These are phyloP conservation scores for Ips nitidus DNA, from an alignment of 1,140 invertebrate genomes.

Conservation along the genomic window DNA sequence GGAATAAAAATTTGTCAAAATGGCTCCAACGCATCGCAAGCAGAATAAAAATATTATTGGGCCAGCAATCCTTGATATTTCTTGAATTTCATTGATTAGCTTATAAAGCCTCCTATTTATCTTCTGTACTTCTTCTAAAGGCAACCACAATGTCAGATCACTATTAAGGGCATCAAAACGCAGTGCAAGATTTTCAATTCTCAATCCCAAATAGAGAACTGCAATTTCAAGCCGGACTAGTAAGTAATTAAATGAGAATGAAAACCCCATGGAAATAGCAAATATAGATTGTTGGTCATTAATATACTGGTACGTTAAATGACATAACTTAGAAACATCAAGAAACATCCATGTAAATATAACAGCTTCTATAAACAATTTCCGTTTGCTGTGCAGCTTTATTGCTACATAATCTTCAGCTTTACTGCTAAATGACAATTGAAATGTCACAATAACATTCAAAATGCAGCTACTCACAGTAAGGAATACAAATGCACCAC, in stretches of 20 bases:
- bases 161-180: background rate
- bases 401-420: background rate
- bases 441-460: no score
- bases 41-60: background rate
- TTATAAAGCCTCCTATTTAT: background rate
- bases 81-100: background rate
- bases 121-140: background rate
- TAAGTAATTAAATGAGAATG: background rate
- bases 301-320: background rate
- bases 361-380: background rate
- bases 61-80: background rate
- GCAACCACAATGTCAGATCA: background rate
- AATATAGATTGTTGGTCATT: background rate
- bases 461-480: no score
- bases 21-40: background rate
- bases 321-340: background rate
- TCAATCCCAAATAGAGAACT: background rate
- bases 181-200: background rate
- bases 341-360: background rate
- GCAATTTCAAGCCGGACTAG: background rate
- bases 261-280: background rate
- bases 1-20: background rate
- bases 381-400: background rate
- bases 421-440: background rate
- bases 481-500: no score